Evolutionary conservation across 1,140 invertebrate species (phyloP).

Genomic region (Drosophila albomicans): DNA sequence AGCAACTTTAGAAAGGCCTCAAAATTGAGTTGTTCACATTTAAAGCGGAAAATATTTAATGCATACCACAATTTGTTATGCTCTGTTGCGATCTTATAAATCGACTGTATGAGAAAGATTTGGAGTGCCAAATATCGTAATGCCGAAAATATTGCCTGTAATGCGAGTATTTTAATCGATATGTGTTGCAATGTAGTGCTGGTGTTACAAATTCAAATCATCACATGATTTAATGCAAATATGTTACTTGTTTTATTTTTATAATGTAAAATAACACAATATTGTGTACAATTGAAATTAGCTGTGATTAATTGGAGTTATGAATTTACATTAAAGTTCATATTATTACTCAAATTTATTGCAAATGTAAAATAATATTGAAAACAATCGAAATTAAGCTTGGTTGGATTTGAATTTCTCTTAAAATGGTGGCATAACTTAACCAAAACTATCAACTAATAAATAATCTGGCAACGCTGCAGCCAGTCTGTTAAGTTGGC

Average conservation of each 20-base stretch:
- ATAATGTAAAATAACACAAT: no score
- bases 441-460: background rate
- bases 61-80: slow-evolving; percentile 34
- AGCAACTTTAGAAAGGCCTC: slow-evolving; percentile 51
- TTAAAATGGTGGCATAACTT: background rate
- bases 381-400: no score
- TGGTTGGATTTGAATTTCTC: no score
- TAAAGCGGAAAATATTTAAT: slow-evolving; percentile 39
- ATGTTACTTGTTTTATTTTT: background rate
- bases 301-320: no score
- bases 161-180: background rate
- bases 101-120: background rate
- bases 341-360: no score
- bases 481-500: background rate
- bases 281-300: no score
- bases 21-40: slow-evolving; percentile 68
- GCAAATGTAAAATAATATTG: no score
- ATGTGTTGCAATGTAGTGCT: background rate
- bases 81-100: slow-evolving; percentile 6
- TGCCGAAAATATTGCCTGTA: background rate
- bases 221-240: background rate
- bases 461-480: background rate
- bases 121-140: background rate
- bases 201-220: background rate
- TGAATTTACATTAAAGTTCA: no score